A percentile compares a stretch with the other conserved stretches of the same genome.
These are phyloP conservation scores for Bombus superbus DNA, from an alignment of 1,140 invertebrate genomes.

Conservation along the genomic window DNA sequence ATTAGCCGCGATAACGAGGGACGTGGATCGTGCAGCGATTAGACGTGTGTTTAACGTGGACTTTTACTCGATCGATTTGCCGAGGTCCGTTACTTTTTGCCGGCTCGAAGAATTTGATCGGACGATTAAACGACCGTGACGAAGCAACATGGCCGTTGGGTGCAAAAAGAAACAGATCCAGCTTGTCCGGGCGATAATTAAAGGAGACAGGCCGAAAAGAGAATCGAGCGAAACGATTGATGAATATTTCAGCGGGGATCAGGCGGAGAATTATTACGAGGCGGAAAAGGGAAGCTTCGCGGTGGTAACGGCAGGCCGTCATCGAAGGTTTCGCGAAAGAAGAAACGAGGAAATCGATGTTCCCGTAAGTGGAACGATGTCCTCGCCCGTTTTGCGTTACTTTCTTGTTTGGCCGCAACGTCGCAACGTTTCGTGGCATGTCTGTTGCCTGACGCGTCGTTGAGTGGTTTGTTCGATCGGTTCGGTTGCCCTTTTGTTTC, in stretches of 20 bases:
- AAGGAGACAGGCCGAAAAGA: slow-evolving; percentile 17
- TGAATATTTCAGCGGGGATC: slow-evolving; percentile 36
- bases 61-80: slow-evolving; percentile 10
- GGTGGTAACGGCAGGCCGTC: background rate
- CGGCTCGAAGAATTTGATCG: slow-evolving; percentile 23
- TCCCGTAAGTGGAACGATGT: slow-evolving; percentile 26
- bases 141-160: background rate
- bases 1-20: background rate
- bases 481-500: background rate
- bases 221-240: slow-evolving; percentile 24
- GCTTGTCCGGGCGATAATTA: slow-evolving; percentile 30
- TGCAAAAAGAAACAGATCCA: background rate
- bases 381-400: slow-evolving; percentile 25
- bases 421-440: background rate
- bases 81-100: background rate
- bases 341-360: slow-evolving; percentile 11
- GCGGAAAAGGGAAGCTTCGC: background rate
- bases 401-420: slow-evolving; percentile 26
- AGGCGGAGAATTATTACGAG: slow-evolving; percentile 18
- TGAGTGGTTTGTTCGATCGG: background rate
- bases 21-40: background rate
- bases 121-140: slow-evolving; percentile 30
- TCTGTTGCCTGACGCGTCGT: background rate
- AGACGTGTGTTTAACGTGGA: slow-evolving; percentile 4
- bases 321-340: background rate